Percentiles rank a stretch among this genome's conserved stretches.
These are phyloP conservation scores for Melanophora roralis DNA, from an alignment of 2,888 invertebrate species.

Conservation along the genomic window DNA sequence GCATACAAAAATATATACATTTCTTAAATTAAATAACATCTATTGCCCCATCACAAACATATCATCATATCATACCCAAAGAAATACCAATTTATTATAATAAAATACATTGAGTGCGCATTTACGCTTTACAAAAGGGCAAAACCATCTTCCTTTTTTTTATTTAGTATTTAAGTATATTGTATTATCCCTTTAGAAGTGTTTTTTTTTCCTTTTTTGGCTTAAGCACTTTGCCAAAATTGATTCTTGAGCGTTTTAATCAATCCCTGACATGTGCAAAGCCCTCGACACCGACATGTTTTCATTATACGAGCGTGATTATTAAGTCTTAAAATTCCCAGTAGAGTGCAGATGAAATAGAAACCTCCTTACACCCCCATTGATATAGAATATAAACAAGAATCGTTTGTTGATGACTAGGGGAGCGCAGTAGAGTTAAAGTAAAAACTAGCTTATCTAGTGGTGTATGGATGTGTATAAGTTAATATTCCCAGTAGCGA, in stretches of 20 bases:
- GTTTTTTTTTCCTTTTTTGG: conserved; percentile 16
- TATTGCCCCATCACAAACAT: conserved; percentile 1
- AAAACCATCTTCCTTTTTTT: conserved; percentile 19
- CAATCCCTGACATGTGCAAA: conserved; percentile 73
- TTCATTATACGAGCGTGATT: conserved; percentile 64
- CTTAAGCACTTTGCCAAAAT: conserved; percentile 60
- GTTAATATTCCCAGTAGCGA: too few relatives aligned
- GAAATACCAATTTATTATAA: conserved; percentile 43
- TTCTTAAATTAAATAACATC: conserved; percentile 52
- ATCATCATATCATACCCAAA: conserved; percentile 30
- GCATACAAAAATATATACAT: conserved; percentile 54
- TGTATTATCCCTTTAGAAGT: conserved; percentile 36
- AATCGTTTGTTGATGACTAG: conserved; percentile 12
- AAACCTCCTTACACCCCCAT: conserved; percentile 29
- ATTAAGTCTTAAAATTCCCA: conserved; percentile 64
- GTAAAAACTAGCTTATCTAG: too few relatives aligned
- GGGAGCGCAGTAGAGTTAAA: neutral
- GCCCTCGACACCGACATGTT: conserved; percentile 59
- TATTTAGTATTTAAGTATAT: conserved; percentile 2
- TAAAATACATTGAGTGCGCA: conserved; percentile 38
- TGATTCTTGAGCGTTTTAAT: conserved; percentile 72
- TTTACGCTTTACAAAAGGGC: conserved; percentile 36
- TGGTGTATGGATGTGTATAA: too few relatives aligned
- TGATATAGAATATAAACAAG: conserved; percentile 38
- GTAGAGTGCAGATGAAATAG: conserved; percentile 47